Conservation (phyloP, 2,888 invertebrate species). For the Drosophila neotestacea region DNA sequence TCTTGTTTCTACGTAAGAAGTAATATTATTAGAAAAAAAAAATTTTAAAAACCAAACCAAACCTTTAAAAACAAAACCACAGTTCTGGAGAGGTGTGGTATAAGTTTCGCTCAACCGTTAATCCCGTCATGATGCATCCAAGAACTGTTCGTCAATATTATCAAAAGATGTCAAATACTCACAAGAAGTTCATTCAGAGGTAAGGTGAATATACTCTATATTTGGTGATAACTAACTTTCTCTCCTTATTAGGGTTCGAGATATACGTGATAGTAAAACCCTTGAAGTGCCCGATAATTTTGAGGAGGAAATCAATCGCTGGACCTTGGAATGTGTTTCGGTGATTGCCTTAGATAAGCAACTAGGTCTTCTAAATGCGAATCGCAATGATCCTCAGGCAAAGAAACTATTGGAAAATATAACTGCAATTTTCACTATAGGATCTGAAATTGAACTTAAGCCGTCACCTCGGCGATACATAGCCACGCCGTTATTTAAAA, state of each 20-base stretch:
- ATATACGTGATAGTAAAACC: slow-evolving; percentile 68
- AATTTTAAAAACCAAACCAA: no score
- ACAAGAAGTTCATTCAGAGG: slow-evolving; percentile 73
- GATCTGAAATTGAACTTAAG: slow-evolving; percentile 51
- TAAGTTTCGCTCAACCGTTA: slow-evolving; percentile 87
- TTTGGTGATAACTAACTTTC: no score
- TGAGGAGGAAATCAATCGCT: slow-evolving; percentile 86
- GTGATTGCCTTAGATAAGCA: slow-evolving; percentile 84
- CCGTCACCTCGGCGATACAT: slow-evolving; percentile 64
- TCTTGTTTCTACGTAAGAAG: slow-evolving; percentile 64
- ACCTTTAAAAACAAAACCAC: neutral
- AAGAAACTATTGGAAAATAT: slow-evolving; percentile 56
- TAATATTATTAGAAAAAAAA: no score
- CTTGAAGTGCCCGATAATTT: slow-evolving; percentile 85
- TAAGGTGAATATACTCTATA: slow-evolving; percentile 3
- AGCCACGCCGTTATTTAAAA: slow-evolving; percentile 53
- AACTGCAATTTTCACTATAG: slow-evolving; percentile 32
- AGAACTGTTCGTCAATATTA: slow-evolving; percentile 86
- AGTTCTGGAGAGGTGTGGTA: slow-evolving; percentile 87
- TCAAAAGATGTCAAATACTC: slow-evolving; percentile 85
- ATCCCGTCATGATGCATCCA: slow-evolving; percentile 88
- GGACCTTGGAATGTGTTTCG: slow-evolving; percentile 87
- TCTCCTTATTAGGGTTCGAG: slow-evolving; percentile 44
- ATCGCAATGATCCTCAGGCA: slow-evolving; percentile 58
- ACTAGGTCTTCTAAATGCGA: slow-evolving; percentile 70